These are phyloP conservation scores for Trichechus manatus DNA, from an alignment of 2,113 vertebrate species.

Conservation along the genomic window DNA sequence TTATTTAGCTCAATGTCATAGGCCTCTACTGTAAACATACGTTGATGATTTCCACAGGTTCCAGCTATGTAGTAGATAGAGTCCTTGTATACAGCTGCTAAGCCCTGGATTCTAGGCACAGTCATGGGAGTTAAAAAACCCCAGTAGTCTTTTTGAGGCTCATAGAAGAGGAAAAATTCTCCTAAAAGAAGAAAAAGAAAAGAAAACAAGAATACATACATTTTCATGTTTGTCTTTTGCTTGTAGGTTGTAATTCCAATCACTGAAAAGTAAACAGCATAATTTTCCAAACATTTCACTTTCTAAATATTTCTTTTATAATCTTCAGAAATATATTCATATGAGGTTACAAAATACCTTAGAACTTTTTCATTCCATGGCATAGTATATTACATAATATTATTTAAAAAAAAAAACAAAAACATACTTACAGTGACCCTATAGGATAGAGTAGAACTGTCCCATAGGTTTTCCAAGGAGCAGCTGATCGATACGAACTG, in stretches of 20 bases:
- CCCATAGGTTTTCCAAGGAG: too few relatives aligned
- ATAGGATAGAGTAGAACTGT: too few relatives aligned
- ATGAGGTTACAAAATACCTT: background rate
- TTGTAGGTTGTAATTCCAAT: background rate
- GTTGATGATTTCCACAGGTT: constrained; percentile 97
- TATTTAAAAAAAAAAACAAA: background rate
- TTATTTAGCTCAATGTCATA: constrained; percentile 96
- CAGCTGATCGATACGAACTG: too few relatives aligned
- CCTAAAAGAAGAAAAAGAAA: constrained; percentile 87
- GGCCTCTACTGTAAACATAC: constrained; percentile 97
- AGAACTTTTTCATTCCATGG: background rate
- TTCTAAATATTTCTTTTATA: constrained; percentile 26
- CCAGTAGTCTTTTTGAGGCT: constrained; percentile 99
- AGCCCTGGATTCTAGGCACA: constrained; percentile 96
- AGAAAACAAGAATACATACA: constrained; percentile 58
- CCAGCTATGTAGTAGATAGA: constrained; percentile 98
- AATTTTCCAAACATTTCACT: constrained; percentile 35
- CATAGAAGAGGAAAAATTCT: constrained; percentile 98
- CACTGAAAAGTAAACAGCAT: background rate
- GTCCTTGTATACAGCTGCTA: constrained; percentile 95
- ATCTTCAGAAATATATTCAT: constrained; percentile 2
- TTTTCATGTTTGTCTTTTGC: constrained; percentile 16
- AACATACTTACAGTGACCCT: too few relatives aligned
- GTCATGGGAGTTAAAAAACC: constrained; percentile 96
- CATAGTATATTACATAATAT: background rate